These are phyloP conservation scores for Orchestes rusci DNA, from an alignment of 2,888 invertebrate species.

Conservation along the genomic window DNA sequence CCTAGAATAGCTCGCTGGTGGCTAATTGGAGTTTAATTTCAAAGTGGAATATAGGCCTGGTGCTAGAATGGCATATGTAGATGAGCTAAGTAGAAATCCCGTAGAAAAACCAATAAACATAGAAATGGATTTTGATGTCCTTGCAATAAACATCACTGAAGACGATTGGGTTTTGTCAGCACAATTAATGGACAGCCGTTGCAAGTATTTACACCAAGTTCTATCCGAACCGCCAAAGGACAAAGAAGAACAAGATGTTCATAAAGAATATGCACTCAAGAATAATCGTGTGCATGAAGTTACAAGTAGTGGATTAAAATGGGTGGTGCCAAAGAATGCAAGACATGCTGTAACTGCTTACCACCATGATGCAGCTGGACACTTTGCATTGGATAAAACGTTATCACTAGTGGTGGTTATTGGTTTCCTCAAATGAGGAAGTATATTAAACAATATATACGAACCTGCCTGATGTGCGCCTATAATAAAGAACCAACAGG, in stretches of 20 bases:
- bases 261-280: constrained; percentile 1
- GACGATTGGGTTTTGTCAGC: neutral
- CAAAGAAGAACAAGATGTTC: neutral
- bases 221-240: too few relatives aligned
- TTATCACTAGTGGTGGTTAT: constrained; percentile 29
- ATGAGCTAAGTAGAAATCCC: constrained; percentile 3
- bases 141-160: neutral
- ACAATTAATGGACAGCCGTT: too few relatives aligned
- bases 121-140: neutral
- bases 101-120: neutral
- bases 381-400: constrained; percentile 36
- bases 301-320: neutral
- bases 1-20: too few relatives aligned
- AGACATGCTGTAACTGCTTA: neutral
- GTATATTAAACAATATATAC: constrained; percentile 38
- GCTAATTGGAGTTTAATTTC: too few relatives aligned
- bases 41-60: constrained; percentile 19
- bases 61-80: neutral
- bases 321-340: constrained; percentile 7
- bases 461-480: constrained; percentile 37
- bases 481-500: constrained; percentile 32
- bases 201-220: too few relatives aligned
- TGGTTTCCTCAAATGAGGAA: constrained; percentile 38
- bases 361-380: constrained; percentile 36
- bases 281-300: constrained; percentile 1